Percentiles rank a stretch among this genome's conserved stretches.
Evolutionary conservation across 1,140 invertebrate genomes (phyloP).

Genomic region (Bombus fervidus): DNA sequence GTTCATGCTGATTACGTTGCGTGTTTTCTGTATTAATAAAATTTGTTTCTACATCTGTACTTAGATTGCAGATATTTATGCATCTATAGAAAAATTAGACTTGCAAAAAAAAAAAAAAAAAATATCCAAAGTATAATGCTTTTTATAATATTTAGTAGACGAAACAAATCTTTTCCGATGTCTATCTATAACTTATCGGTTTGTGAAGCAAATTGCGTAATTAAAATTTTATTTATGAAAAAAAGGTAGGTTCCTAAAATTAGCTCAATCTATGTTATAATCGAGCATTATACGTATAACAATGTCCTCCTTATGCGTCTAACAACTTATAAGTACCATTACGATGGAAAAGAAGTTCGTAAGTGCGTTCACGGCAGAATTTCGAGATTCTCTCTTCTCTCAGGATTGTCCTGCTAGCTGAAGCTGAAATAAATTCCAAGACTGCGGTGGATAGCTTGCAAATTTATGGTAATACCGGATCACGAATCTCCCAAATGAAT

Average conservation of each 20-base stretch:
- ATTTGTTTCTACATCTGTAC: no score
- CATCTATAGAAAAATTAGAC: no score
- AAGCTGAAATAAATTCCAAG: conserved; percentile 73
- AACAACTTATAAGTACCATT: conserved; percentile 55
- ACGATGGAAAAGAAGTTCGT: conserved; percentile 40
- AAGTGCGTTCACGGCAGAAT: conserved; percentile 53
- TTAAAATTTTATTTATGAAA: no score
- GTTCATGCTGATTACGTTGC: no score
- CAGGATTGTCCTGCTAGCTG: conserved; percentile 56
- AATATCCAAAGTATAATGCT: no score
- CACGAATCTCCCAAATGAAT: conserved; percentile 76
- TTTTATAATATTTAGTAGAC: no score
- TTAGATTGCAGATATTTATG: no score
- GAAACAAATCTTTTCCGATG: no score
- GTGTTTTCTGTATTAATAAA: no score
- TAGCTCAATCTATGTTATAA: neutral
- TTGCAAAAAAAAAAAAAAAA: no score
- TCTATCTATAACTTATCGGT: no score
- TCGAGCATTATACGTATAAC: neutral
- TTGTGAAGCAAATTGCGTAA: no score
- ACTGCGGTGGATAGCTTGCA: conserved; percentile 69
- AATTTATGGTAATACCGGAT: conserved; percentile 77
- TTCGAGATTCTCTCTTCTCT: conserved; percentile 48
- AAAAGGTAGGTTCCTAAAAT: neutral
- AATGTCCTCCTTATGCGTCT: conserved; percentile 44